Conservation (phyloP, 1,140 invertebrate genomes). For the Pachyrhynchus sulphureomaculatus region DNA sequence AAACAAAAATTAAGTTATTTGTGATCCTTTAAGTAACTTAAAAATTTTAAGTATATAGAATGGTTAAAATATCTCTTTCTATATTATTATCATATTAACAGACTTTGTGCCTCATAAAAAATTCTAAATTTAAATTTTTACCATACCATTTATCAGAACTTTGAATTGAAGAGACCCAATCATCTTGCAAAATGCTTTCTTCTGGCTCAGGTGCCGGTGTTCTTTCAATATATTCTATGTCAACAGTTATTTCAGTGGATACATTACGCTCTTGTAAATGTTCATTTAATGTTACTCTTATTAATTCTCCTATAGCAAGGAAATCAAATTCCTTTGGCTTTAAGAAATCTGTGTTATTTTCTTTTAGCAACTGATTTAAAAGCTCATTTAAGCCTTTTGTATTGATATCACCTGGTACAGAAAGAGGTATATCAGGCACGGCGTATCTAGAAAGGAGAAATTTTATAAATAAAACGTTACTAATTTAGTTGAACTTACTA, state of each 20-base stretch:
- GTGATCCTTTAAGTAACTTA: too few species aligned
- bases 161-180: conserved; percentile 90
- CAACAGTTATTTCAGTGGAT: conserved; percentile 75
- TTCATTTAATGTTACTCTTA: conserved; percentile 68
- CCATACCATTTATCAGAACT: conserved; percentile 68
- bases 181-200: conserved; percentile 89
- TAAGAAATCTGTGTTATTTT: conserved; percentile 55
- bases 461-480: background rate
- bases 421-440: conserved; percentile 80
- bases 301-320: conserved; percentile 76
- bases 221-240: conserved; percentile 88
- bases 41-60: too few species aligned
- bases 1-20: conserved; percentile 35
- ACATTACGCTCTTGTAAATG: conserved; percentile 68
- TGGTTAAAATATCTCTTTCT: too few species aligned
- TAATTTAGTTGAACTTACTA: conserved; percentile 56
- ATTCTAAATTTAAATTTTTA: too few species aligned
- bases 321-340: conserved; percentile 84
- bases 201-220: conserved; percentile 86
- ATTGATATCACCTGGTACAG: conserved; percentile 71
- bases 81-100: too few species aligned
- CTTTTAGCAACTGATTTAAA: conserved; percentile 77
- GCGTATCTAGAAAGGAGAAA: conserved; percentile 73
- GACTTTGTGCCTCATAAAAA: too few species aligned
- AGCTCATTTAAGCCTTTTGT: conserved; percentile 74